phyloP scores from a whole-genome alignment of 2,113 vertebrate genomes.

The Hylia prasina region DNA sequence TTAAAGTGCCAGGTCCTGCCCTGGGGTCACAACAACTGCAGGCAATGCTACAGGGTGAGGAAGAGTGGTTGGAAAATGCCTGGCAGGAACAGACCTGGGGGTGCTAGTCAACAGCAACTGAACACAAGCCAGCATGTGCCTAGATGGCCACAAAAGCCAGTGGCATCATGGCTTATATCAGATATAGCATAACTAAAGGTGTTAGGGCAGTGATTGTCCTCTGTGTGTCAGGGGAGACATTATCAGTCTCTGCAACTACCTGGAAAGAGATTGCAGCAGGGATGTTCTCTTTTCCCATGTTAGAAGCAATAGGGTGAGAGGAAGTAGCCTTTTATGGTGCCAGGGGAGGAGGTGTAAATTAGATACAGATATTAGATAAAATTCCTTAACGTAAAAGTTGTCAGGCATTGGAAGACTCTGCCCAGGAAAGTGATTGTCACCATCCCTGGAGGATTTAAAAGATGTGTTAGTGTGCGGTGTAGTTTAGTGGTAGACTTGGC shows the following conservation, averaged over 20 bases:
- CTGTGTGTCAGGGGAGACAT: background rate
- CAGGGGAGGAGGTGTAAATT: background rate
- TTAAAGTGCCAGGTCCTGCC: background rate
- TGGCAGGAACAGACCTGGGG: no score
- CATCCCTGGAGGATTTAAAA: background rate
- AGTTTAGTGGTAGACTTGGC: background rate
- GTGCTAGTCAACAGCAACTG: background rate
- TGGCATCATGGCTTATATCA: no score
- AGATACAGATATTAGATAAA: background rate
- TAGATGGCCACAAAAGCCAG: background rate
- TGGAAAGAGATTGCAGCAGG: background rate
- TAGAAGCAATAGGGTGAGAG: background rate
- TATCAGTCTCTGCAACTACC: background rate
- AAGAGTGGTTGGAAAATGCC: background rate
- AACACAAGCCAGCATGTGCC: accelerated
- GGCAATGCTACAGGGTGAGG: no score
- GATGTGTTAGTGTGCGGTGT: background rate
- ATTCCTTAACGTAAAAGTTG: background rate
- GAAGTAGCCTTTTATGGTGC: background rate
- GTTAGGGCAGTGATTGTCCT: background rate
- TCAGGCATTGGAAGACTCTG: background rate
- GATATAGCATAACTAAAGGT: no score
- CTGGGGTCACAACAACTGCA: background rate
- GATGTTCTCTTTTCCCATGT: background rate
- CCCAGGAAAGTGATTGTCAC: background rate